These are phyloP conservation scores for Euthynnus affinis DNA, from an alignment of 2,797 vertebrate species.

Conservation along the genomic window DNA sequence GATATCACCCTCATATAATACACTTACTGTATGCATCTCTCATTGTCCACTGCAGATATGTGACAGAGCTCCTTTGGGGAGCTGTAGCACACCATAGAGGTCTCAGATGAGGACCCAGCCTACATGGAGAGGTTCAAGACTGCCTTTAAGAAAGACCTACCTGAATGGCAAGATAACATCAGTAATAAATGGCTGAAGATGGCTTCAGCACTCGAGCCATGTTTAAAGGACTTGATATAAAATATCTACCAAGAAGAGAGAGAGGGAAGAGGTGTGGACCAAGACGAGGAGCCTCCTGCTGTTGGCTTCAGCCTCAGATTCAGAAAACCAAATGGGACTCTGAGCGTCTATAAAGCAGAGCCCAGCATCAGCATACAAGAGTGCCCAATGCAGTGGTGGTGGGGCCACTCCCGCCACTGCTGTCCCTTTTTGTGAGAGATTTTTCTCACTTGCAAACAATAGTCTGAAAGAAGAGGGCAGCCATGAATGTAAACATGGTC, in stretches of 20 bases:
- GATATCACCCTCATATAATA: no score
- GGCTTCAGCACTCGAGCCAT: background rate
- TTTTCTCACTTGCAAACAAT: conserved; percentile 35
- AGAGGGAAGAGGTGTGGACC: conserved; percentile 5
- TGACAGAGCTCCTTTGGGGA: conserved; percentile 41
- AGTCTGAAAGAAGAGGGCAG: conserved; percentile 15
- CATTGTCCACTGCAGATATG: conserved; percentile 12
- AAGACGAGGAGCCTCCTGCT: conserved; percentile 13
- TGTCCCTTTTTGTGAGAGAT: conserved; percentile 26
- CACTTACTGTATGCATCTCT: background rate
- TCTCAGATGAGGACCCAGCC: background rate
- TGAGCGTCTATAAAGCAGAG: conserved; percentile 5
- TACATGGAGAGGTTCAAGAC: background rate
- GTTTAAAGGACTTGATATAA: conserved; percentile 18
- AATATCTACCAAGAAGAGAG: conserved; percentile 16
- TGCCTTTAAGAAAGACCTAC: background rate
- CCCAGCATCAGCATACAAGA: conserved; percentile 10
- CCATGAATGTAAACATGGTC: conserved; percentile 24
- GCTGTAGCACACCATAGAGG: conserved; percentile 8
- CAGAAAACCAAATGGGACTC: background rate
- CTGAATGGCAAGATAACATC: background rate
- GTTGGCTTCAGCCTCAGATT: background rate
- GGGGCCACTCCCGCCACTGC: conserved; percentile 14
- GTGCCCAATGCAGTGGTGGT: conserved; percentile 7
- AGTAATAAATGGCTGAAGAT: conserved; percentile 10